Base-by-base conservation (phyloP, 2,113 vertebrate species). In the Platycercus adscitus region DNA sequence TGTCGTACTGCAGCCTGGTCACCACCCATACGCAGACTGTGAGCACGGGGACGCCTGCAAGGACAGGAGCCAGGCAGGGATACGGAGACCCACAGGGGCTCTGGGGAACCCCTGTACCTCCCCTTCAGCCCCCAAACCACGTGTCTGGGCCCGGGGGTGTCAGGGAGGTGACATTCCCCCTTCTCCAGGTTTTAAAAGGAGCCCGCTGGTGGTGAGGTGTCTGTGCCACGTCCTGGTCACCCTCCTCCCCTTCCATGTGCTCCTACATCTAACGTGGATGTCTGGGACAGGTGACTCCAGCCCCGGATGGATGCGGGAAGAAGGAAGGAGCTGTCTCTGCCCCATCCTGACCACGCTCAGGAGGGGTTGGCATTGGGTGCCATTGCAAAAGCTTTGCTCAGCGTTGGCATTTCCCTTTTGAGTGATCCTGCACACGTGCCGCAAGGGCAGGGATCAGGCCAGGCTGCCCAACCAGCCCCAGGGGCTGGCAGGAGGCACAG, bases 31-130 rank as follows among this genome's bases (percentile, higher is more conserved):
- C 41, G 2, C 93, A 70, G 10, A 97, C 85, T 4, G 95, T 96
- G 35, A 96, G 73, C 82, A 96, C 77, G 19, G 98, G 97, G 37
- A 95, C 70, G 4, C 97, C 98, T 98, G 83, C n/a, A 95, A 94
- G 61, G 83, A 93, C 69, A 94, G 70, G 50, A 90, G 33, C 58
- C 53, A 13, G 44, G 19, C 13, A 68, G 31, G n/a, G 58, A 11
- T 15, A 14, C 0, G 2, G 49, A 25, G 41, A 26, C 79, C 43
- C 19, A 39, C 8, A 3, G 8, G 25, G 12, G 21, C 64, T 86
- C 70, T 41, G 49, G 29, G 33, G 20, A 46, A 20, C 33, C 18
- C 13, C 46, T 3, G 7, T 7, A 28, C 24, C 47, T 44, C 47
- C 23, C 16, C 18, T 52, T 52, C 39, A 31, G 16, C 49, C 37